These are phyloP conservation scores for Montipora efflorescens DNA, from an alignment of 64 coral and sea anemone species.

Conservation along the genomic window DNA sequence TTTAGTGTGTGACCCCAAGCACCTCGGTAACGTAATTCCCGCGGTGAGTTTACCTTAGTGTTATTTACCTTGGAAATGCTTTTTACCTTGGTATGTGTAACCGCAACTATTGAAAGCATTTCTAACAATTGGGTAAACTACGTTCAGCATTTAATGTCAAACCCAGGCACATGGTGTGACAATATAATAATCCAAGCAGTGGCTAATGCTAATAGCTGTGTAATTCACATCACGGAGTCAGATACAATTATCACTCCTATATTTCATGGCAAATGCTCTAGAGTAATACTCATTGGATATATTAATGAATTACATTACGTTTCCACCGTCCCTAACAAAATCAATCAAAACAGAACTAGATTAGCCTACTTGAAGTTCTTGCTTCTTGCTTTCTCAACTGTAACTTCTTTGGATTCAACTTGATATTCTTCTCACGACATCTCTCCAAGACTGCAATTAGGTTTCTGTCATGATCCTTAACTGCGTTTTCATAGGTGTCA, in stretches of 20 bases:
- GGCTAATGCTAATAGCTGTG: background rate
- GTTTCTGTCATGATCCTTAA: too few species aligned
- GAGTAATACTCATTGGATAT: conserved; percentile 13
- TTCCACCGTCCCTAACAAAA: background rate
- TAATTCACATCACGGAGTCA: conserved; percentile 43
- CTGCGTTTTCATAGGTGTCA: too few species aligned
- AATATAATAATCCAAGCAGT: conserved; percentile 30
- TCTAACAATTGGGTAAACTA: too few species aligned
- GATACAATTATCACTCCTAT: background rate
- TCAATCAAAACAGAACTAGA: background rate
- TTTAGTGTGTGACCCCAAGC: background rate
- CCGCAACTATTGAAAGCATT: background rate
- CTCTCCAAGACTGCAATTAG: too few species aligned
- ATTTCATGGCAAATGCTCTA: background rate
- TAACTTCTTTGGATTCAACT: too few species aligned
- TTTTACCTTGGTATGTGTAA: conserved; percentile 15
- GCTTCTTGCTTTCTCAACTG: too few species aligned
- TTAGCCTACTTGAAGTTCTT: background rate
- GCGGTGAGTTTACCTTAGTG: background rate
- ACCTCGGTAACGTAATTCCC: conserved; percentile 1
- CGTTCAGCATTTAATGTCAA: background rate
- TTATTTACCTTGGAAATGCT: background rate
- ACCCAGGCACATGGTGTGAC: conserved; percentile 24
- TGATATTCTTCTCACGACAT: too few species aligned
- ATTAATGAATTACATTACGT: conserved; percentile 20